These are phyloP conservation scores for Ctenopoma multispine DNA, from an alignment of 2,797 vertebrate genomes.

Conservation along the genomic window DNA sequence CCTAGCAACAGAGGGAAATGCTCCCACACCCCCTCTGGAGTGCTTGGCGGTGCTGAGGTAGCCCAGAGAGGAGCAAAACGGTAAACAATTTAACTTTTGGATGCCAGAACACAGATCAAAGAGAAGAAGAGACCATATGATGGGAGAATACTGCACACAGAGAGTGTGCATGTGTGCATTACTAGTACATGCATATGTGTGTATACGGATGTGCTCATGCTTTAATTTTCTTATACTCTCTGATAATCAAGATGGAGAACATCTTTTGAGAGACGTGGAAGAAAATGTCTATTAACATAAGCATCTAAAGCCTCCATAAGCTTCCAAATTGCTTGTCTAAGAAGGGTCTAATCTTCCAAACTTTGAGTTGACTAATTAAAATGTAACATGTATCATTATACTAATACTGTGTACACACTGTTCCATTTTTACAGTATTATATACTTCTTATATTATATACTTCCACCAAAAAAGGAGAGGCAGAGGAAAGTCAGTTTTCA, in stretches of 20 bases:
- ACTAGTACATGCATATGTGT: not conserved
- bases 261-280: not conserved
- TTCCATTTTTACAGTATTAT: not conserved
- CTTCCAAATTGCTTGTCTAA: not conserved
- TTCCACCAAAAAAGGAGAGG: constrained; percentile 1
- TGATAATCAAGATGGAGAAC: not conserved
- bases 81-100: constrained; percentile 63
- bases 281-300: constrained; percentile 12
- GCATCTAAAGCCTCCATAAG: not conserved
- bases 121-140: constrained; percentile 5
- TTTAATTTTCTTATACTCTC: constrained; percentile 5
- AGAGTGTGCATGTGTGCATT: not conserved
- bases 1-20: constrained; percentile 81
- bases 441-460: not conserved
- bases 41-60: constrained; percentile 50
- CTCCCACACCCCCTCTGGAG: constrained; percentile 36
- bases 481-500: constrained; percentile 15
- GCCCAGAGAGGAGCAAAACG: constrained; percentile 62
- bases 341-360: not conserved
- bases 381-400: not conserved
- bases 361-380: constrained; percentile 2
- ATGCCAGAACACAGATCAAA: constrained; percentile 57
- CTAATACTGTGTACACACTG: not conserved
- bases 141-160: constrained; percentile 2
- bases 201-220: not conserved